These are phyloP conservation scores for Drosophila chauvacae DNA, from an alignment of 1,140 invertebrate species.

Conservation along the genomic window DNA sequence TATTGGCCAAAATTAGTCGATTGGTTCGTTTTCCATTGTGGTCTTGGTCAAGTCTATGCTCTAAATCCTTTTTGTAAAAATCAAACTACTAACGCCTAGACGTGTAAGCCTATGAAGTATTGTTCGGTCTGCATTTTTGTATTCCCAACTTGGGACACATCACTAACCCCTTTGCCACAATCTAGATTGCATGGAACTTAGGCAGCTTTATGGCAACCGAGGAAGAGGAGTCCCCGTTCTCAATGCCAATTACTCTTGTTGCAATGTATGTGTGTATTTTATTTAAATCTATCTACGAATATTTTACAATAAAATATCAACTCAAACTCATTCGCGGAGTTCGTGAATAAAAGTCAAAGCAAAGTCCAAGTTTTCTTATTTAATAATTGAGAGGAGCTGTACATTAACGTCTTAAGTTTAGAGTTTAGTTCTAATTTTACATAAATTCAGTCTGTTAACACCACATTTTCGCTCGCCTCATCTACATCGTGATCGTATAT, in stretches of 20 bases:
- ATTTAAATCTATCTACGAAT: constrained; percentile 71
- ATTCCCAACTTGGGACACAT: constrained; percentile 39
- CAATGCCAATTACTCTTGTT: constrained; percentile 69
- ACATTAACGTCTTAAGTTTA: too few species aligned
- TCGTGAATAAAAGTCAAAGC: constrained; percentile 31
- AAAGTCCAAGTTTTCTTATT: background rate
- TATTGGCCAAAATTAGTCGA: constrained; percentile 68
- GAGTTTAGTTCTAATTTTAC: too few species aligned
- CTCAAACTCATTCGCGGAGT: constrained; percentile 3
- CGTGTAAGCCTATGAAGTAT: constrained; percentile 40
- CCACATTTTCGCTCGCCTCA: background rate
- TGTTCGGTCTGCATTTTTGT: constrained; percentile 55
- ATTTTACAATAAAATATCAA: constrained; percentile 64
- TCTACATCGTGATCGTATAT: constrained; percentile 58
- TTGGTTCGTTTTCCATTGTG: constrained; percentile 54
- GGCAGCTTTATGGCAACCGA: constrained; percentile 46
- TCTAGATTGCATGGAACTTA: constrained; percentile 51
- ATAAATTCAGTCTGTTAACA: background rate
- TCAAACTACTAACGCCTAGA: constrained; percentile 42
- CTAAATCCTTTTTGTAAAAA: constrained; percentile 33
- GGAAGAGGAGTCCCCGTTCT: constrained; percentile 28
- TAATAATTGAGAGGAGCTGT: background rate
- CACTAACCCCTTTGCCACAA: constrained; percentile 56
- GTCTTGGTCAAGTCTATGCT: constrained; percentile 59
- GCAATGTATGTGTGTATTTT: constrained; percentile 66